Evolutionary conservation across 64 coral and sea anemone genomes (phyloP).

Genomic region (Pocillopora verrucosa): DNA sequence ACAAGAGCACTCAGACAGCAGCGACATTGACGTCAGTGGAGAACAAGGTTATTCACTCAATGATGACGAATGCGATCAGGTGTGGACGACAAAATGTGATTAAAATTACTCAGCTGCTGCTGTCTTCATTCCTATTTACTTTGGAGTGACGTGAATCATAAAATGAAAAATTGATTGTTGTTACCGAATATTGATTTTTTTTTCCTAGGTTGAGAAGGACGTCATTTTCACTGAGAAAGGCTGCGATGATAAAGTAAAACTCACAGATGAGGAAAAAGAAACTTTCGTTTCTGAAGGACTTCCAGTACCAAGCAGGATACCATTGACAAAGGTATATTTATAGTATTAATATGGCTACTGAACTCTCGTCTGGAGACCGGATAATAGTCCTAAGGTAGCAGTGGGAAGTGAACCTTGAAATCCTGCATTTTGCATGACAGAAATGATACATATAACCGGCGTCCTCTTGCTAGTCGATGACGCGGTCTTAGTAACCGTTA

Average conservation of each 20-base stretch:
- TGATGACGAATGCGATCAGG: neutral
- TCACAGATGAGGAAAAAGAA: conserved; percentile 58
- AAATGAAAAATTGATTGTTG: too few species aligned
- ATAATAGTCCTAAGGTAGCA: too few species aligned
- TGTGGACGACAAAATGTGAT: neutral
- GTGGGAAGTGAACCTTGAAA: too few species aligned
- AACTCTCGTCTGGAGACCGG: neutral
- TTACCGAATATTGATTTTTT: too few species aligned
- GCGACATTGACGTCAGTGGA: conserved; percentile 27
- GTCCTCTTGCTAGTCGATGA: too few species aligned
- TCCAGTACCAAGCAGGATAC: conserved; percentile 42
- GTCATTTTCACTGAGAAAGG: neutral
- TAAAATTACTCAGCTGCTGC: neutral
- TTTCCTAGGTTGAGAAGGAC: neutral
- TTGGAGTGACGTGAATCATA: neutral
- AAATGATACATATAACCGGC: too few species aligned
- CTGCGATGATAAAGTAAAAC: neutral
- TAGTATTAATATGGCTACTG: too few species aligned
- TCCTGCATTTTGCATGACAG: too few species aligned
- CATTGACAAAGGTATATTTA: conserved; percentile 54
- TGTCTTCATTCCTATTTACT: neutral
- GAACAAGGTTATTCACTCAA: conserved; percentile 4
- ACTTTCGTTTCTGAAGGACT: conserved; percentile 63
- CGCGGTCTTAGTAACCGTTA: neutral
- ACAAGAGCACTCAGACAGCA: neutral